Evolutionary conservation across 2,888 invertebrate species (phyloP), one percentile per base, ranked within the genome.

Genomic region (Mesodorylaimus sp.): DNA sequence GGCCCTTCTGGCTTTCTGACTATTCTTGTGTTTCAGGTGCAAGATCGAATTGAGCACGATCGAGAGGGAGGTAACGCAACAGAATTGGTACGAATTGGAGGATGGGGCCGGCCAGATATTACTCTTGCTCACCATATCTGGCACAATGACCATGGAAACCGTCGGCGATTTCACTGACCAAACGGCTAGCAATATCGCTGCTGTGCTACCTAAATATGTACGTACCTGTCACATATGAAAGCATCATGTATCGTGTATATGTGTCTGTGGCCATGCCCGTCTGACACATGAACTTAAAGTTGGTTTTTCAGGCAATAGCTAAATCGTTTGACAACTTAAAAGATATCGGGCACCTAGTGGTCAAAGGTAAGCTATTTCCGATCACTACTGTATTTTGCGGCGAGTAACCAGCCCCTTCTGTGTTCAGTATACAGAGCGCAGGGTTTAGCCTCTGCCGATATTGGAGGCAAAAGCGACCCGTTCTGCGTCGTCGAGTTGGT

Each of bases 401-500:
- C n/a, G n/a, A n/a, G n/a, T n/a, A n/a, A 5, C n/a, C 28, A 27
- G 27, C 24, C 39, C 26, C 21, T 28, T 38, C 25, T 42, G n/a
- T 26, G 61, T 63, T 26, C 61, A 73, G 91, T 93, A 1, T 83
- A 79, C 64, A 73, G 75, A 64, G 80, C 79, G 7, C 76, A 77
- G 59, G 89, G 88, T 1, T 73, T 97, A 26, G 85, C 84, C 0
- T 83, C 93, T 0, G 91, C 93, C 0, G 95, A 97, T 67, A 74
- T 95, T 38, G 91, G 91, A 1, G 93, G 93, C 19, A 95, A 95
- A 68, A 91, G 91, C 44, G 97, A 97, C 70, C 97, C 97, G 0
- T 97, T 95, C 70, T 93, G 91, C 69, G 93, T 97, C 0, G 68
- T 97, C 23, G 93, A 95, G 66, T 73, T 97, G 55, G 84, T 87